A percentile compares a stretch with the other conserved stretches of the same genome.
These are phyloP conservation scores for Chymomyza amoena DNA, from an alignment of 2,888 invertebrate genomes.

Conservation along the genomic window DNA sequence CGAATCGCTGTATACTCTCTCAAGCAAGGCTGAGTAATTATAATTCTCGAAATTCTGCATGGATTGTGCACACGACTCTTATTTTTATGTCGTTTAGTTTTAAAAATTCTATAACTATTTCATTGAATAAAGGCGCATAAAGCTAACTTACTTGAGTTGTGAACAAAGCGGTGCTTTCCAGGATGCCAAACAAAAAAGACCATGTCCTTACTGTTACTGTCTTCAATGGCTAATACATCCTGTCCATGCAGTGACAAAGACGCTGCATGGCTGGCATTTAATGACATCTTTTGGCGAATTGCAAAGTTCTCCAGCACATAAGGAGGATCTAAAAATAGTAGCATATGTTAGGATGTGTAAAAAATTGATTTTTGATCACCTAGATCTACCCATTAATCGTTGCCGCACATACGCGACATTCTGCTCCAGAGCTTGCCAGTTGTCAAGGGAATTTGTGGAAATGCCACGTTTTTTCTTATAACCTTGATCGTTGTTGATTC, in stretches of 20 bases:
- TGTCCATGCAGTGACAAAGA: constrained; percentile 31
- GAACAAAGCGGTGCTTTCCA: constrained; percentile 45
- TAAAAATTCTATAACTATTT: constrained; percentile 27
- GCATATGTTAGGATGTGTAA: neutral
- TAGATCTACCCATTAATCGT: constrained; percentile 43
- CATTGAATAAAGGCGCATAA: constrained; percentile 46
- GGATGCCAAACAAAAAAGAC: constrained; percentile 64
- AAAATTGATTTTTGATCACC: constrained; percentile 6
- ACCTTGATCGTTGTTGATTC: constrained; percentile 14
- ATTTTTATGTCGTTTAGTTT: constrained; percentile 31
- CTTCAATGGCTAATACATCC: constrained; percentile 60
- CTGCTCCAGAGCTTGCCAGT: constrained; percentile 36
- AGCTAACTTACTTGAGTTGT: constrained; percentile 66
- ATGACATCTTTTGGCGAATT: constrained; percentile 61
- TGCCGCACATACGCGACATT: constrained; percentile 47
- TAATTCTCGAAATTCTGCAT: neutral
- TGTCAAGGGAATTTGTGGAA: constrained; percentile 11
- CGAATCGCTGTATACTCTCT: neutral
- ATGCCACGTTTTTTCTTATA: constrained; percentile 21
- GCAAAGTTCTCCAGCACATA: constrained; percentile 65
- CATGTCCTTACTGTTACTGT: constrained; percentile 25
- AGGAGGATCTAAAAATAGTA: constrained; percentile 32
- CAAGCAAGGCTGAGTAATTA: neutral
- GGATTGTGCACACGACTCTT: neutral
- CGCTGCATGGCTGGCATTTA: constrained; percentile 48